phyloP scores from a whole-genome alignment of 2,113 vertebrate genomes.

The Xiphophorus couchianus region DNA sequence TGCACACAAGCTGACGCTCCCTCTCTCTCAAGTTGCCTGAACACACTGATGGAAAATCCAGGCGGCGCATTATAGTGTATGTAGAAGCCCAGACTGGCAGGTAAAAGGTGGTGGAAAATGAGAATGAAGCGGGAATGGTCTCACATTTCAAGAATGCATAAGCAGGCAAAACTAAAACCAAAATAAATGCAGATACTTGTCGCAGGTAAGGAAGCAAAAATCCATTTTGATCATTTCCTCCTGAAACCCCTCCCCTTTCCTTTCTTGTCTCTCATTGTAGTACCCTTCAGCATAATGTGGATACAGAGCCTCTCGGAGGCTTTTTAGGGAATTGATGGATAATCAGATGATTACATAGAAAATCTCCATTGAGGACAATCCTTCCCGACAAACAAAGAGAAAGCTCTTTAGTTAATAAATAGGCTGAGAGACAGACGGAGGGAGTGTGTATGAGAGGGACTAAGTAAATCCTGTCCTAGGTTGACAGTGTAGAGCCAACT shows the following conservation, averaged over 20 bases:
- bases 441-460: conserved; percentile 34
- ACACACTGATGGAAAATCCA: conserved; percentile 43
- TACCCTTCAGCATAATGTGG: conserved; percentile 73
- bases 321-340: conserved; percentile 77
- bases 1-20: conserved; percentile 54
- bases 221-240: conserved; percentile 63
- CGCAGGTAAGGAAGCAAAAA: conserved; percentile 49
- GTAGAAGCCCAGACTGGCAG: conserved; percentile 33
- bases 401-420: conserved; percentile 80
- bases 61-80: conserved; percentile 32
- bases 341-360: conserved; percentile 77
- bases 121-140: conserved; percentile 27
- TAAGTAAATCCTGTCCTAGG: conserved; percentile 54
- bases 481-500: conserved; percentile 59
- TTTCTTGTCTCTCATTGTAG: conserved; percentile 59
- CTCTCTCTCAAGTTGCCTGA: conserved; percentile 48
- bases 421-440: conserved; percentile 57
- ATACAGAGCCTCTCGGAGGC: conserved; percentile 66
- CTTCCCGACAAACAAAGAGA: conserved; percentile 73
- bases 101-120: conserved; percentile 36
- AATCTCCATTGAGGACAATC: conserved; percentile 75
- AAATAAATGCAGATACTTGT: conserved; percentile 50
- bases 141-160: conserved; percentile 44
- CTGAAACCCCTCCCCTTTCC: conserved; percentile 36
- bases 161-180: conserved; percentile 41